phyloP scores from a whole-genome alignment of 2,113 vertebrate species.

The Cyanoderma ruficeps region DNA sequence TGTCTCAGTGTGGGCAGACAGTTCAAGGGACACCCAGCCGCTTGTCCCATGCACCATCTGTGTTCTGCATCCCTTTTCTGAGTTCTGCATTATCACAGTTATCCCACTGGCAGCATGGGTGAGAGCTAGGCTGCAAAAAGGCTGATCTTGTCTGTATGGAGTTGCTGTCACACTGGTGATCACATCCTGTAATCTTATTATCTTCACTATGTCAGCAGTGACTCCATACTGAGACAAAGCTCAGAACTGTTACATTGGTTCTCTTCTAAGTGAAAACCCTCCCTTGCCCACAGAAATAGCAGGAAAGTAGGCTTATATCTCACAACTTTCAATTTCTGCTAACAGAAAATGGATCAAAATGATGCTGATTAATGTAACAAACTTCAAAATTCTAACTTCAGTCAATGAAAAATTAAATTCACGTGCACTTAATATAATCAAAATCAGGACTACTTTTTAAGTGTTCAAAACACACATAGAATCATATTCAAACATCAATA shows the following conservation, averaged over 20 bases:
- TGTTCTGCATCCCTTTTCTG: neutral
- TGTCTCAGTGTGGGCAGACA: neutral
- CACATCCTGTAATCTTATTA: constrained; percentile 11
- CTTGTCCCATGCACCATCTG: neutral
- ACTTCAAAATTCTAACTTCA: neutral
- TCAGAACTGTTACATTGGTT: neutral
- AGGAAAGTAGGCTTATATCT: neutral
- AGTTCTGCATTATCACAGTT: neutral
- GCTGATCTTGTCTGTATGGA: neutral
- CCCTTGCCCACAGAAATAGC: neutral
- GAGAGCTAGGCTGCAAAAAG: neutral
- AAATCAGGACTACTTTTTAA: neutral
- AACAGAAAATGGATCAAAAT: neutral
- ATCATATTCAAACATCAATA: neutral
- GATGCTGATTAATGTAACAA: neutral
- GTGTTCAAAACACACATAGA: neutral
- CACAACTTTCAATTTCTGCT: neutral
- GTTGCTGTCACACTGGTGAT: constrained; percentile 6
- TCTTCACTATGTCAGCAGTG: neutral
- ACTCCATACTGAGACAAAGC: constrained; percentile 8
- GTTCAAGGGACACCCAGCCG: neutral
- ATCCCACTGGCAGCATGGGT: neutral
- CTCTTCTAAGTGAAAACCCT: neutral
- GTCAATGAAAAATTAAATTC: neutral
- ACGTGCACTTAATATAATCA: neutral